These are phyloP conservation scores for Magallana gigas DNA, from an alignment of 1,140 invertebrate species.

Conservation along the genomic window DNA sequence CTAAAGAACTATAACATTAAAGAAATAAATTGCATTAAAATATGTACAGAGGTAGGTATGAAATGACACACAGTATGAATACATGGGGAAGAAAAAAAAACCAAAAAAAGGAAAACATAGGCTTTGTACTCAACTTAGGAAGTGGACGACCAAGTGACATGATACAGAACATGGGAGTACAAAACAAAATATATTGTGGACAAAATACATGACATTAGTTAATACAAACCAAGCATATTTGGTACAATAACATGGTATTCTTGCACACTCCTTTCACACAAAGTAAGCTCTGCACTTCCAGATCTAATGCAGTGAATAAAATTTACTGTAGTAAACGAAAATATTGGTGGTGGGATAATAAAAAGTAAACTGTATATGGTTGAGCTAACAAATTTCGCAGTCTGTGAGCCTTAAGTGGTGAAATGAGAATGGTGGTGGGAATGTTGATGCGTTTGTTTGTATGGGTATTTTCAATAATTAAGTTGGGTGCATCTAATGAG, in stretches of 20 bases:
- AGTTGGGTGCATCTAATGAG: background rate
- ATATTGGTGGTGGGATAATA: slow-evolving; percentile 2
- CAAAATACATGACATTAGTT: background rate
- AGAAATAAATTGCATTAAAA: no score
- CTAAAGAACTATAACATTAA: background rate
- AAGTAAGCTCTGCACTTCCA: background rate
- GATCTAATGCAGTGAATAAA: background rate
- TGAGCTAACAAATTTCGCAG: background rate
- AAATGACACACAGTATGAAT: background rate
- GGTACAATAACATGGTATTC: background rate
- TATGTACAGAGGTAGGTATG: no score
- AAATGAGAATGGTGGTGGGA: background rate
- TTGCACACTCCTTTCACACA: slow-evolving; percentile 3
- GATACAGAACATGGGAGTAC: background rate
- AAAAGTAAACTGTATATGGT: background rate
- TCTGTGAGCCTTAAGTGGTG: slow-evolving; percentile 8
- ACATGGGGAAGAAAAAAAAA: background rate
- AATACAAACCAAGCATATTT: background rate
- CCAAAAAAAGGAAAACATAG: background rate
- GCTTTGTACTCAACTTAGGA: background rate
- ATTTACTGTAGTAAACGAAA: background rate
- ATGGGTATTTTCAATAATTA: background rate
- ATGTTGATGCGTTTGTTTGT: slow-evolving; percentile 24
- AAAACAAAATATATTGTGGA: background rate
- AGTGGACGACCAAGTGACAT: background rate